Base-by-base conservation (phyloP, 2,797 vertebrate species). In the Molossus molossus region DNA sequence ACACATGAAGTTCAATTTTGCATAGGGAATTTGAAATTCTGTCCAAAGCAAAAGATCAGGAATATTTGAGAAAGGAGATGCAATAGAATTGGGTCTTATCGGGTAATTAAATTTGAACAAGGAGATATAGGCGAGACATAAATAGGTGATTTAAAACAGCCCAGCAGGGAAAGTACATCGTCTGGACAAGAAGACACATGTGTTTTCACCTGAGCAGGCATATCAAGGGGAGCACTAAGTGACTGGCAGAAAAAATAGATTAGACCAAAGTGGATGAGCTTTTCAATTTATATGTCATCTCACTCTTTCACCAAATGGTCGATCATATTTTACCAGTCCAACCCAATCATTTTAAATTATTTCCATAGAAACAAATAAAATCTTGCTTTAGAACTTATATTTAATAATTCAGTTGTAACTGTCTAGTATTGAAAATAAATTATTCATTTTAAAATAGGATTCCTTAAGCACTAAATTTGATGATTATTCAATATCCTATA, bases 281-380 rank as follows among this genome's bases (percentile, higher is more conserved):
- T 87, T 79, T 13, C 57, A 45, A 53, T 58, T 53, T 37, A 37
- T 29, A 3, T 37, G 3, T 80, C 2, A 8, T 27, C 13, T 70
- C 20, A 64, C 20, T 33, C 9, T 18, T 65, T 18, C 10, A 69
- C 58, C 17, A 29, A 48, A 37, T 40, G 20, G 9, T 14, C 1
- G 21, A 21, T 21, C 7, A 33, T 55, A 79, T 15, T 53, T 83
- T 87, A 21, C 2, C 87, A 33, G 21, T 37, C 0, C 10, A 83
- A 77, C 8, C 14, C 29, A 53, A 69, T 81, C 13, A 48, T 67
- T 90, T 82, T 45, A 81, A 83, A 67, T 87, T 73, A 76, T 60
- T 33, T 21, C 29, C 80, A 65, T 27, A 81, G 20, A 70, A 85
- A 75, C 65, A 88, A 75, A 70, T 92, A 14, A 70, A 85, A 76